phyloP scores from a whole-genome alignment of 1,140 invertebrate genomes.

The Sminthurides bifidus region DNA sequence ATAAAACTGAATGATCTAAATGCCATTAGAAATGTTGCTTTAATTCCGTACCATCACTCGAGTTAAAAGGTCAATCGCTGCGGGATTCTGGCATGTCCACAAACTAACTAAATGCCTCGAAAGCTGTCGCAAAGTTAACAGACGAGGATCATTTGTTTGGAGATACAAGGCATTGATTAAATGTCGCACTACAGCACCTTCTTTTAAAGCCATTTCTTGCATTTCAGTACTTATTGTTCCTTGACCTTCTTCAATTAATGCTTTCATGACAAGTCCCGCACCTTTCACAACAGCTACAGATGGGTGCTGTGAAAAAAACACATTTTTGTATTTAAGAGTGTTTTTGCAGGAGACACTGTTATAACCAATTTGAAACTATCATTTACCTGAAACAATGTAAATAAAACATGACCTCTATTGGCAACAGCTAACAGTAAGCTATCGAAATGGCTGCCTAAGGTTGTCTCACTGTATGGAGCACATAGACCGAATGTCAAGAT shows the following conservation, averaged over 20 bases:
- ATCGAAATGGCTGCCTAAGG: slow-evolving; percentile 95
- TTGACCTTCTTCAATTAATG: slow-evolving; percentile 94
- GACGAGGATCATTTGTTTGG: slow-evolving; percentile 56
- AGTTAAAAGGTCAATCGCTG: slow-evolving; percentile 73
- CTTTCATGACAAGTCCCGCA: slow-evolving; percentile 89
- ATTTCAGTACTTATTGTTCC: slow-evolving; percentile 79
- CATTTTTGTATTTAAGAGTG: neutral
- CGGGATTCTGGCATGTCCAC: slow-evolving; percentile 92
- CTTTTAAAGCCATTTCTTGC: slow-evolving; percentile 89
- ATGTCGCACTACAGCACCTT: slow-evolving; percentile 92
- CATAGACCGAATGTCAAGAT: slow-evolving; percentile 97
- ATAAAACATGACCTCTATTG: slow-evolving; percentile 73
- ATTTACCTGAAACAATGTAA: slow-evolving; percentile 79
- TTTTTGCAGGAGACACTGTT: too few relatives aligned
- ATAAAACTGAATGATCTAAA: neutral
- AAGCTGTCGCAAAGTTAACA: slow-evolving; percentile 76
- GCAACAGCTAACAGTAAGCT: slow-evolving; percentile 77
- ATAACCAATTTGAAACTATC: slow-evolving; percentile 14
- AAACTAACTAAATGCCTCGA: slow-evolving; percentile 90
- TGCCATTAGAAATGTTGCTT: neutral
- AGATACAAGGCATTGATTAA: slow-evolving; percentile 83
- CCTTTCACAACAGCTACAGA: slow-evolving; percentile 96
- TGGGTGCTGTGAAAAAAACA: slow-evolving; percentile 57
- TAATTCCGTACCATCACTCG: slow-evolving; percentile 67
- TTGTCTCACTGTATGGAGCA: slow-evolving; percentile 98